Percentiles rank a stretch among this genome's conserved stretches.
These are phyloP conservation scores for Thumatha senex DNA, from an alignment of 2,888 invertebrate species.

Conservation along the genomic window DNA sequence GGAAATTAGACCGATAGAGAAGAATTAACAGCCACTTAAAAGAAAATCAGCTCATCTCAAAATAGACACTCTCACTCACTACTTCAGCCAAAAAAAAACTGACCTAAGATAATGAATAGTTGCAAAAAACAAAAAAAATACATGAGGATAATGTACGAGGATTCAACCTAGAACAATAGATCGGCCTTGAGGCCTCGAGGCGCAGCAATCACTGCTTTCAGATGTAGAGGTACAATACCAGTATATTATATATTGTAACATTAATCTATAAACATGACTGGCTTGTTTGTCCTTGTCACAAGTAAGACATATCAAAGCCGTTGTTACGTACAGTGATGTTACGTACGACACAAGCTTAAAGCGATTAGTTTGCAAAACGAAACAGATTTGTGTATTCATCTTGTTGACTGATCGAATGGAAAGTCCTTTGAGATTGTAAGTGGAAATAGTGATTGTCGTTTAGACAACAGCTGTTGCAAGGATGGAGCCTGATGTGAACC, in stretches of 20 bases:
- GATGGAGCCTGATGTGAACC: too few relatives aligned
- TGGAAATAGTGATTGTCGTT: too few relatives aligned
- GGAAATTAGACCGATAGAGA: too few relatives aligned
- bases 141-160: slow-evolving; percentile 70
- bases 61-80: too few relatives aligned
- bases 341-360: slow-evolving; percentile 11
- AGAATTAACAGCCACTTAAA: too few relatives aligned
- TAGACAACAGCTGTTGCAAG: too few relatives aligned
- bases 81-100: slow-evolving; percentile 12
- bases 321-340: slow-evolving; percentile 25
- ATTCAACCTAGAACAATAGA: slow-evolving; percentile 73
- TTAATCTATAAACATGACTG: slow-evolving; percentile 28
- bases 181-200: slow-evolving; percentile 71
- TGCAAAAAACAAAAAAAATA: slow-evolving; percentile 48
- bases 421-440: slow-evolving; percentile 11
- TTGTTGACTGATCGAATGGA: slow-evolving; percentile 17
- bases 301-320: slow-evolving; percentile 35
- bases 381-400: slow-evolving; percentile 28
- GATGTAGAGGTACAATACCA: slow-evolving; percentile 35
- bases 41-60: too few relatives aligned
- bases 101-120: slow-evolving; percentile 31
- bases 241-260: neutral
- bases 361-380: slow-evolving; percentile 26
- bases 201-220: slow-evolving; percentile 68
- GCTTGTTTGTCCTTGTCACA: slow-evolving; percentile 41